Percentiles rank a stretch among this genome's conserved stretches.
phyloP scores from a whole-genome alignment of 2,113 vertebrate species.

The Casuarius casuarius region DNA sequence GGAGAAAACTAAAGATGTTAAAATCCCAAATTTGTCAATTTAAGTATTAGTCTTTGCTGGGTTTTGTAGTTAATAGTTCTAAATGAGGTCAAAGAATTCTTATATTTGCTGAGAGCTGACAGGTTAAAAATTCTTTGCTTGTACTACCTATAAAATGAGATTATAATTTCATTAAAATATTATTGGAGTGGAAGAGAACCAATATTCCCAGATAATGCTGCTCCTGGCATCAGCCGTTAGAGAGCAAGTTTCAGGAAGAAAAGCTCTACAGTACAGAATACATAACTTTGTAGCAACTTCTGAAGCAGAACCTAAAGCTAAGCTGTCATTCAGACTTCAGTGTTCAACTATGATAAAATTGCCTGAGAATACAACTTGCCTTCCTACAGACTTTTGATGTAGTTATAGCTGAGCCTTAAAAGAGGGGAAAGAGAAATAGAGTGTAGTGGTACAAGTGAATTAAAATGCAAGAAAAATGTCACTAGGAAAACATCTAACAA shows the following conservation, averaged over 20 bases:
- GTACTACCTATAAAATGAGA: neutral
- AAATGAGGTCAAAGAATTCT: neutral
- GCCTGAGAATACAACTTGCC: neutral
- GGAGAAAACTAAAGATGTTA: neutral
- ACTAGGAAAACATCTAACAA: conserved; percentile 34
- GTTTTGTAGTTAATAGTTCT: neutral
- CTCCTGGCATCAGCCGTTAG: neutral
- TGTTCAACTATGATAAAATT: neutral
- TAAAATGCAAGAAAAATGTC: neutral
- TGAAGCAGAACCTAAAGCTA: neutral
- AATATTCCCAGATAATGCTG: neutral
- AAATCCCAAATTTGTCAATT: neutral
- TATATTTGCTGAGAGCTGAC: neutral
- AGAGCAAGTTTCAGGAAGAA: neutral
- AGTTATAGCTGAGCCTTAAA: neutral
- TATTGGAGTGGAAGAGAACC: neutral
- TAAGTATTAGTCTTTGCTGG: neutral
- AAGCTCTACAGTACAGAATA: neutral
- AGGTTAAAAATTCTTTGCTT: neutral
- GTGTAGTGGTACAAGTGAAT: neutral
- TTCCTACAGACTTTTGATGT: neutral
- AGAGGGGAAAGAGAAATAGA: neutral
- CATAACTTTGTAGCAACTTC: neutral
- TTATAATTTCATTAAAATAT: neutral
- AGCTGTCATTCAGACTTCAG: neutral